These are phyloP conservation scores for Caenorhabditis sp. DNA, from an alignment of 2,888 invertebrate species.

Conservation along the genomic window DNA sequence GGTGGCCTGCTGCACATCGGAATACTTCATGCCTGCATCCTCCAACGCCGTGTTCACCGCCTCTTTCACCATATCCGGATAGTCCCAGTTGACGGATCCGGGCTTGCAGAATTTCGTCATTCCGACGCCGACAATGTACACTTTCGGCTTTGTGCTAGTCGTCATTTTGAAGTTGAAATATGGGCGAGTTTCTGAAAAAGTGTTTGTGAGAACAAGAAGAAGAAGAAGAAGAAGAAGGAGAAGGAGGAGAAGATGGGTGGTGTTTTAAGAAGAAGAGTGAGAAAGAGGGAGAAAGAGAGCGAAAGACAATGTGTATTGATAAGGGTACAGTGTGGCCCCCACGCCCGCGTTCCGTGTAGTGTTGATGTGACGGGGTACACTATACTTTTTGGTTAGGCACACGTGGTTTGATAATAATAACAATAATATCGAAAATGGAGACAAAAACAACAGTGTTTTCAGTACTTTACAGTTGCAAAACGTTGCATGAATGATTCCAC, in stretches of 20 bases:
- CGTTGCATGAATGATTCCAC: too few species aligned
- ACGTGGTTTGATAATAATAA: neutral
- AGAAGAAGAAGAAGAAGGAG: neutral
- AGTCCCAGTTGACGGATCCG: conserved; percentile 87
- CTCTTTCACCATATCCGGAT: conserved; percentile 95
- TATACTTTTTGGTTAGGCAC: neutral
- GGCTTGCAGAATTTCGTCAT: conserved; percentile 90
- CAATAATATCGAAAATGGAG: neutral
- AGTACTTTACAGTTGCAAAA: too few species aligned
- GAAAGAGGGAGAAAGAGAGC: neutral
- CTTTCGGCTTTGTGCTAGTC: conserved; percentile 72
- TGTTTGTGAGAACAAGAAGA: neutral
- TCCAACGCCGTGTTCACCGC: conserved; percentile 87
- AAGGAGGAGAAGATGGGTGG: too few species aligned
- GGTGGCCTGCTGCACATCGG: conserved; percentile 89
- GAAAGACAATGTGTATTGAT: conserved; percentile 37
- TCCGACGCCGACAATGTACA: conserved; percentile 78
- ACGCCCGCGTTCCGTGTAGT: conserved; percentile 26
- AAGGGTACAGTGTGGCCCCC: conserved; percentile 46
- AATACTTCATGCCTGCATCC: conserved; percentile 74
- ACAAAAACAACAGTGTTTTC: too few species aligned
- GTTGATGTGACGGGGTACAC: neutral
- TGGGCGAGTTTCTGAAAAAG: too few species aligned
- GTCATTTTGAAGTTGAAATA: conserved; percentile 7
- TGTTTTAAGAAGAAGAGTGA: conserved; percentile 2